Evolutionary conservation across 2,113 vertebrate species (phyloP).

Genomic region (Acrocephalus arundinaceus): DNA sequence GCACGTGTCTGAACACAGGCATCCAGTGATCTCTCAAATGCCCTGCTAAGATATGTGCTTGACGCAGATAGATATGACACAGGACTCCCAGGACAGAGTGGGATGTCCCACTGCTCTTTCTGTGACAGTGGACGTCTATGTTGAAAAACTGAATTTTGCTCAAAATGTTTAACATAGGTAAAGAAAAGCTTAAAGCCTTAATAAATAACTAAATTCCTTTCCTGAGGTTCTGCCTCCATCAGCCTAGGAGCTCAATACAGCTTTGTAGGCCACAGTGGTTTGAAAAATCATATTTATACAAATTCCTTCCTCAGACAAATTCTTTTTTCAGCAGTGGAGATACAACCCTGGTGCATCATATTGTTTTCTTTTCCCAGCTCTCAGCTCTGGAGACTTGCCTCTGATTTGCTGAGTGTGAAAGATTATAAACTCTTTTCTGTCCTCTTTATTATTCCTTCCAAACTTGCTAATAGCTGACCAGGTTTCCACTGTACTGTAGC

Average conservation of each 20-base stretch:
- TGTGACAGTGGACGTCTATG: neutral
- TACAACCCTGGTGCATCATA: neutral
- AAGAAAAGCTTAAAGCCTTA: neutral
- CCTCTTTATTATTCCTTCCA: conserved; percentile 70
- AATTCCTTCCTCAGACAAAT: neutral
- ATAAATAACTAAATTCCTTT: neutral
- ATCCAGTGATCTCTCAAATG: neutral
- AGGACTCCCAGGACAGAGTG: neutral
- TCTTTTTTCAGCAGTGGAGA: neutral
- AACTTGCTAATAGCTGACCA: conserved; percentile 74
- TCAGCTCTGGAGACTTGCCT: neutral
- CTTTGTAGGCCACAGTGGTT: neutral
- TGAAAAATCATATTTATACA: neutral
- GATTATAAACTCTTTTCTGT: conserved; percentile 47
- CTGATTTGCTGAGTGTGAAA: neutral
- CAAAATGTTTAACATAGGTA: neutral
- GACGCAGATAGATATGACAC: rapidly evolving
- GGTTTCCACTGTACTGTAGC: conserved; percentile 71
- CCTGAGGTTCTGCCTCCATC: neutral
- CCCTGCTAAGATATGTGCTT: neutral
- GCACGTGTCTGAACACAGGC: neutral
- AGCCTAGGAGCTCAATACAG: neutral
- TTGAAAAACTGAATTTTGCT: neutral
- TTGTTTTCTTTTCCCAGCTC: neutral
- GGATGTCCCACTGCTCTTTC: neutral